These are phyloP conservation scores for Torymus texanus DNA, from an alignment of 2,888 invertebrate genomes.

Conservation along the genomic window DNA sequence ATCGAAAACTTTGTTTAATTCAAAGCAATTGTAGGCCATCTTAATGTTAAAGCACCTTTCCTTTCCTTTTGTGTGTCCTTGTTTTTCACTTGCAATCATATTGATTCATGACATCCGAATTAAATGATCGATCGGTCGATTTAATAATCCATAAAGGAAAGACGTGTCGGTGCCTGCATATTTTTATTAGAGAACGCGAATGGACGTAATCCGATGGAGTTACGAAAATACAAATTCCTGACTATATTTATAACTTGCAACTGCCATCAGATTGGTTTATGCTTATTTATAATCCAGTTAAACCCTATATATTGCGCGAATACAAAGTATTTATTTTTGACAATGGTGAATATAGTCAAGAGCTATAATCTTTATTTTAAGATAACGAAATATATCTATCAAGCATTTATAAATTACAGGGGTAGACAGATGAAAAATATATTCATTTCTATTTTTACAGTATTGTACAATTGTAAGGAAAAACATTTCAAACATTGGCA, in stretches of 20 bases:
- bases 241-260: slow-evolving; percentile 49
- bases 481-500: neutral
- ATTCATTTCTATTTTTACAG: neutral
- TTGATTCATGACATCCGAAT: slow-evolving; percentile 48
- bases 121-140: slow-evolving; percentile 30
- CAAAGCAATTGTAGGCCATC: slow-evolving; percentile 15
- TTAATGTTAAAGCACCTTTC: slow-evolving; percentile 21
- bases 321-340: slow-evolving; percentile 55
- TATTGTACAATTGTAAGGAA: neutral
- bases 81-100: slow-evolving; percentile 16
- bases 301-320: slow-evolving; percentile 50
- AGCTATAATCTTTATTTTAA: slow-evolving; percentile 46
- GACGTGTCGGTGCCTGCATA: slow-evolving; percentile 73
- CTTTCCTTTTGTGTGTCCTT: slow-evolving; percentile 10
- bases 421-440: slow-evolving; percentile 38
- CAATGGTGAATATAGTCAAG: slow-evolving; percentile 45
- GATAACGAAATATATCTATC: slow-evolving; percentile 27
- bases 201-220: slow-evolving; percentile 36
- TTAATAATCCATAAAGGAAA: slow-evolving; percentile 34
- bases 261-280: slow-evolving; percentile 50
- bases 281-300: slow-evolving; percentile 50
- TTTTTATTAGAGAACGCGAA: slow-evolving; percentile 51
- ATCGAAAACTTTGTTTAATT: slow-evolving; percentile 39
- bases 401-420: slow-evolving; percentile 31
- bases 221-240: slow-evolving; percentile 48